A percentile compares a stretch with the other conserved stretches of the same genome.
Conservation (phyloP, 2,888 invertebrate genomes). For the Salpingus planirostris region DNA sequence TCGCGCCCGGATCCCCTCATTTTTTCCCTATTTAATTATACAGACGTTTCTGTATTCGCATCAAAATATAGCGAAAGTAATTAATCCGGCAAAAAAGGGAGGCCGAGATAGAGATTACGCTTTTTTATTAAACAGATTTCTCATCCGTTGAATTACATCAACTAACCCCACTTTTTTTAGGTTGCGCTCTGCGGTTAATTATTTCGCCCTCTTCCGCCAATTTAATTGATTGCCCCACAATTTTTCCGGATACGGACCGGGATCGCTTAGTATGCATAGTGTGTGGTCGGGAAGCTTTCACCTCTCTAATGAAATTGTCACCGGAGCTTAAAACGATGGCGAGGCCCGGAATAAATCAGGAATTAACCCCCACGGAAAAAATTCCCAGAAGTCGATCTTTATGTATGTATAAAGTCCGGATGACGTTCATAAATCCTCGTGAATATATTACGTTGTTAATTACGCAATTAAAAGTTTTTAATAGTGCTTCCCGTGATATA, state of each 20-base stretch:
- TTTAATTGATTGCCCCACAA: background rate
- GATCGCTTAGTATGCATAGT: slow-evolving; percentile 15
- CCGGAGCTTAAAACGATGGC: slow-evolving; percentile 20
- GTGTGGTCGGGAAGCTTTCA: slow-evolving; percentile 12
- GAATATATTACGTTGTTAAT: slow-evolving; percentile 22
- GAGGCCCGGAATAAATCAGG: too few species aligned
- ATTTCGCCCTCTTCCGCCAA: slow-evolving; percentile 1
- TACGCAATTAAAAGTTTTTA: slow-evolving; percentile 24
- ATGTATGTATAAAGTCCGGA: background rate
- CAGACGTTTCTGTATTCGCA: slow-evolving; percentile 7
- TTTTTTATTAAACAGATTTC: too few species aligned
- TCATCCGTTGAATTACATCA: too few species aligned
- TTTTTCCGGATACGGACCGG: too few species aligned
- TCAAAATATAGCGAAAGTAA: slow-evolving; percentile 8
- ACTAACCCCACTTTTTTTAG: too few species aligned
- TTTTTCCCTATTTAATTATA: slow-evolving; percentile 7
- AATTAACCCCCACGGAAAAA: slow-evolving; percentile 15
- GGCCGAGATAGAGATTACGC: background rate
- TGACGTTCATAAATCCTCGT: slow-evolving; percentile 11
- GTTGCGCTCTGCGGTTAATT: too few species aligned
- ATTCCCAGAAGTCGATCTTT: slow-evolving; percentile 9
- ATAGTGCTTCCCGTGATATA: slow-evolving; percentile 14
- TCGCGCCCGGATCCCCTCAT: background rate
- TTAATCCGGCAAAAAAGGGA: slow-evolving; percentile 4
- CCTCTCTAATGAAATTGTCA: slow-evolving; percentile 22